A percentile compares a stretch with the other conserved stretches of the same genome.
Conservation (phyloP, 2,888 invertebrate genomes). For the Ectropis crepuscularia region DNA sequence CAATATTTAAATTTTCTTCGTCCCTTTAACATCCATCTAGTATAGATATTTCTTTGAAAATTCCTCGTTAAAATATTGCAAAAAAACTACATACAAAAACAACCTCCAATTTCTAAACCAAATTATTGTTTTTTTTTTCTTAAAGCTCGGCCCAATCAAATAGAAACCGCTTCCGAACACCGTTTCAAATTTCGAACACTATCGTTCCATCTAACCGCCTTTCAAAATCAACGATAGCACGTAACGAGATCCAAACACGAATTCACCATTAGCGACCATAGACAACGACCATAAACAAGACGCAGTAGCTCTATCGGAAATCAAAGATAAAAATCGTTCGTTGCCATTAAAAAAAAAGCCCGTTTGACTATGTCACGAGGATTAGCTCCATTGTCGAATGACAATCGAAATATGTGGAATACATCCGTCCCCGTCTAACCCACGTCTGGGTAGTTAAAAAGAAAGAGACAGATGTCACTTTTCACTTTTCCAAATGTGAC, state of each 20-base stretch:
- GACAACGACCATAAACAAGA: slow-evolving; percentile 65
- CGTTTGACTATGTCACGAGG: slow-evolving; percentile 71
- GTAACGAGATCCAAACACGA: slow-evolving; percentile 78
- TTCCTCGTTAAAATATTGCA: background rate
- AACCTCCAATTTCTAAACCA: background rate
- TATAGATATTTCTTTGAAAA: too few species aligned
- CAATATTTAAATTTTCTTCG: too few species aligned
- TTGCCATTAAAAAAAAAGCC: slow-evolving; percentile 60
- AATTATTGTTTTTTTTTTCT: background rate
- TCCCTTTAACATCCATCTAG: too few species aligned
- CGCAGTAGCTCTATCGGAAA: slow-evolving; percentile 75
- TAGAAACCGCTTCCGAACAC: slow-evolving; percentile 41
- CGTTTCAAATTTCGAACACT: slow-evolving; percentile 53
- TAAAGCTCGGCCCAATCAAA: slow-evolving; percentile 33
- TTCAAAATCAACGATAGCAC: slow-evolving; percentile 62
- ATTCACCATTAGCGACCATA: slow-evolving; percentile 70
- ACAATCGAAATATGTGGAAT: slow-evolving; percentile 78
- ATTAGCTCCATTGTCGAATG: slow-evolving; percentile 79
- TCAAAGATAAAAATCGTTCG: slow-evolving; percentile 70
- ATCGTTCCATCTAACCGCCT: slow-evolving; percentile 57
- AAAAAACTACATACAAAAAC: background rate
- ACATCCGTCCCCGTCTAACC: slow-evolving; percentile 68
- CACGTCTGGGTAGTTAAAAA: slow-evolving; percentile 34
- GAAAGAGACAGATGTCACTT: slow-evolving; percentile 66
- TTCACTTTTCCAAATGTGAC: slow-evolving; percentile 82